phyloP scores from a whole-genome alignment of 2,113 vertebrate genomes.

The Melanotaenia duboulayi region DNA sequence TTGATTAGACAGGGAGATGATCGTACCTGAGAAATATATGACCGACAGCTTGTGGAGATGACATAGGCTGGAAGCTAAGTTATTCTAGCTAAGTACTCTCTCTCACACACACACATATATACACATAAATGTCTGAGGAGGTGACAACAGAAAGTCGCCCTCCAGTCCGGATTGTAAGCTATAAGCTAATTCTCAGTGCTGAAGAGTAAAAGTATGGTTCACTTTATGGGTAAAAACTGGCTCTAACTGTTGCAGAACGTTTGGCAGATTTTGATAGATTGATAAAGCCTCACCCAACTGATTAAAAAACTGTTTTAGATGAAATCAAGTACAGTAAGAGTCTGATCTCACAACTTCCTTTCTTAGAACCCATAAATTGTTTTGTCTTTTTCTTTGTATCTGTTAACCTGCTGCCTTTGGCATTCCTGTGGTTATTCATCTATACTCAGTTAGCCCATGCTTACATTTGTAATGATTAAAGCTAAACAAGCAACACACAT shows the following conservation, averaged over 20 bases:
- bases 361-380: conserved; percentile 13
- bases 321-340: not conserved
- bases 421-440: conserved; percentile 75
- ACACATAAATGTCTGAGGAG: not conserved
- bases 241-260: too few relatives aligned
- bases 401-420: conserved; percentile 31
- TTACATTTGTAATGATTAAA: conserved; percentile 52
- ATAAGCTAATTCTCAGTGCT: conserved; percentile 1
- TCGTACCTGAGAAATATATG: conserved; percentile 50
- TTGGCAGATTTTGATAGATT: conserved; percentile 2
- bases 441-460: conserved; percentile 21
- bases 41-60: conserved; percentile 45
- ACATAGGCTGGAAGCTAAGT: conserved; percentile 48
- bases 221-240: not conserved
- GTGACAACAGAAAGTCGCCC: conserved; percentile 12
- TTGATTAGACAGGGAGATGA: conserved; percentile 41
- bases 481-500: not conserved
- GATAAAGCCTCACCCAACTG: not conserved
- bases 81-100: conserved; percentile 56
- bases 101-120: too few relatives aligned
- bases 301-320: conserved; percentile 11
- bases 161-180: conserved; percentile 11
- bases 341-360: not conserved
- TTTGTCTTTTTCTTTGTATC: conserved; percentile 4
- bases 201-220: not conserved